Percentiles rank a stretch among this genome's conserved stretches.
These are phyloP conservation scores for Drosophila nannoptera DNA, from an alignment of 1,140 invertebrate genomes.

Conservation along the genomic window DNA sequence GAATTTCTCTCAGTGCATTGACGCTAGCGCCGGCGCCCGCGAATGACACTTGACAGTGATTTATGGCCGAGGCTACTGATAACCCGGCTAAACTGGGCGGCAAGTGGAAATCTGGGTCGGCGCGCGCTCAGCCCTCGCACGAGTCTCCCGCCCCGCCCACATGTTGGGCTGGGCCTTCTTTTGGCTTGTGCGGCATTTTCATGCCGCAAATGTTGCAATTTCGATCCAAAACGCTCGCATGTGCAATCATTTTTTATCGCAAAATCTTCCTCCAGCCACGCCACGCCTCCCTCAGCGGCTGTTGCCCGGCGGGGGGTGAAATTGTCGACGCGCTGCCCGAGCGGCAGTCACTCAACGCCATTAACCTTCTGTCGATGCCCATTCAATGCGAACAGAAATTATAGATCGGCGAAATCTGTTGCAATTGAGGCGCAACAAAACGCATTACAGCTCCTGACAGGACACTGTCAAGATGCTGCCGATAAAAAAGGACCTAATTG, in stretches of 20 bases:
- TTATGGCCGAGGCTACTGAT: constrained; percentile 74
- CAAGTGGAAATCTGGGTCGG: constrained; percentile 69
- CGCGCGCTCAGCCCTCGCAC: background rate
- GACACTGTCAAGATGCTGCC: constrained; percentile 32
- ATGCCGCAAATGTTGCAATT: constrained; percentile 77
- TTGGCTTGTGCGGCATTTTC: constrained; percentile 51
- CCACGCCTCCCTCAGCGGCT: constrained; percentile 45
- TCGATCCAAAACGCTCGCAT: constrained; percentile 64
- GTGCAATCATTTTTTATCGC: constrained; percentile 77
- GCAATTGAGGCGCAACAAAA: constrained; percentile 52
- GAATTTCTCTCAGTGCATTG: background rate
- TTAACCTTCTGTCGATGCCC: constrained; percentile 73
- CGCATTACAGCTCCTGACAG: constrained; percentile 31
- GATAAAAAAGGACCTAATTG: constrained; percentile 21
- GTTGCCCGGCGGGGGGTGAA: constrained; percentile 69
- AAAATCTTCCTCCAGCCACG: constrained; percentile 47
- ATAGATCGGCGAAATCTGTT: constrained; percentile 55
- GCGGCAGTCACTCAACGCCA: constrained; percentile 53
- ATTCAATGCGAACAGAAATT: constrained; percentile 59
- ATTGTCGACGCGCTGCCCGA: constrained; percentile 48
- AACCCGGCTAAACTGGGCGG: constrained; percentile 63
- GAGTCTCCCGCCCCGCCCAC: constrained; percentile 1
- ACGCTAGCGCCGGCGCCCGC: constrained; percentile 39
- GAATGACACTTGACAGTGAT: constrained; percentile 79
- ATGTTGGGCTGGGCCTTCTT: constrained; percentile 49